Conservation (phyloP, 2,113 vertebrate genomes). For the Podilymbus podiceps region DNA sequence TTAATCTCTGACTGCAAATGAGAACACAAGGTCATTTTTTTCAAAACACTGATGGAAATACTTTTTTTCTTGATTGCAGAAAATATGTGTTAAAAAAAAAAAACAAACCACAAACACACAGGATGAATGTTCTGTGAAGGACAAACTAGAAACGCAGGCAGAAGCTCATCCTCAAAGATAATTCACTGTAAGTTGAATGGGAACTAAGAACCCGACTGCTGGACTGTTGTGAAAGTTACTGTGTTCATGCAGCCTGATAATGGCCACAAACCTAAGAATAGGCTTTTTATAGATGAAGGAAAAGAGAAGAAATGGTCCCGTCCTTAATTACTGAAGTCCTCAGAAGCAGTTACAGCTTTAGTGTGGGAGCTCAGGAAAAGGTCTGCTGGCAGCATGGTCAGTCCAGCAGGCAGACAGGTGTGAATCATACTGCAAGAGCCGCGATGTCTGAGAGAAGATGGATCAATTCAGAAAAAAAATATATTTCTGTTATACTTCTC, state of each 20-base stretch:
- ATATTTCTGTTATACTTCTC: not conserved
- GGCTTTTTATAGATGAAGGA: not conserved
- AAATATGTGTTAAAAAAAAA: not conserved
- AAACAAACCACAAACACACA: too few species aligned
- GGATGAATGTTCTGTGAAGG: not conserved
- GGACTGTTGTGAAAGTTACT: not conserved
- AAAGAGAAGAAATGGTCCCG: not conserved
- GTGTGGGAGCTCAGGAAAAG: not conserved
- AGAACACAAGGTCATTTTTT: not conserved
- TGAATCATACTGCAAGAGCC: not conserved
- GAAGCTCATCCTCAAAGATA: not conserved
- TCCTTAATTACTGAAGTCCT: not conserved
- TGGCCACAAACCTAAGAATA: not conserved
- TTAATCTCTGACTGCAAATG: not conserved
- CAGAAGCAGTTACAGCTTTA: not conserved
- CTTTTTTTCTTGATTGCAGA: not conserved
- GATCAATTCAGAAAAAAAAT: not conserved
- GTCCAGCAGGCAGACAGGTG: not conserved
- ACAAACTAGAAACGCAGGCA: not conserved
- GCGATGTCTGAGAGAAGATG: not conserved
- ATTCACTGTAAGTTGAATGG: not conserved
- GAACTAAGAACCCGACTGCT: not conserved
- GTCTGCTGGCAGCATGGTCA: not conserved
- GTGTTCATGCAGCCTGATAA: not conserved
- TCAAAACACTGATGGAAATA: not conserved